Base-by-base conservation (phyloP, 2,113 vertebrate genomes). In the Petroica traversi region DNA sequence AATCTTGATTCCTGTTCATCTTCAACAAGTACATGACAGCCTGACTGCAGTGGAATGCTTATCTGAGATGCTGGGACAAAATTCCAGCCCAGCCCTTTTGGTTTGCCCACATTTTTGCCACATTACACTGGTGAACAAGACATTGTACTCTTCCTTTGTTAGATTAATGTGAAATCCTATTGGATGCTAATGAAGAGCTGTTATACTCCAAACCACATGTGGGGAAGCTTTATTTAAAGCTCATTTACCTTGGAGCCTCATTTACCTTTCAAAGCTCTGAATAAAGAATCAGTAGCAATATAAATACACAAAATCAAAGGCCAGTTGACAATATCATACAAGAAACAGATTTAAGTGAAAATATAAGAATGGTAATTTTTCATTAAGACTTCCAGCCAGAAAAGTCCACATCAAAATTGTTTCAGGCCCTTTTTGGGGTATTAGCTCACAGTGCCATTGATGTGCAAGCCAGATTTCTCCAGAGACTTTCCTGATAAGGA, bases 181-280 rank as follows among this genome's bases (percentile, higher is more conserved):
- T 89, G 76, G 64, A 71, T 59, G 45, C 73, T 81, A 38, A 4
- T 24, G 48, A 86, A 73, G 40, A 85, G 63, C 54, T 78, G 73
- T 16, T 79, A 24, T 18, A 26, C 25, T 43, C 41, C 52, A 74
- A 62, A 31, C 20, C 34, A 55, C 46, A 45, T 1, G 28, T 45
- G 28, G 10, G 24, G 54, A 84, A 74, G 25, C 31, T 89, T 81
- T 83, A 66, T 29, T 85, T 73, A 89, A 89, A 89, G 43, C 23
- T 87, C 31, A 38, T 85, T 79, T 57, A 49, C 29, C 76, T 92
- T 24, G 8, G 2, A 77, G 54, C 16, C 29, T 45, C 69, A 41
- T 64, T 59, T 64, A n/a, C n/a, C n/a, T 77, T 80, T 34, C 61
- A 86, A 75, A 89, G 57, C 36, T 19, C 52, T 46, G 28, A 87